Evolutionary conservation across 1,140 invertebrate species (phyloP).

Genomic region (Caerostris darwini): DNA sequence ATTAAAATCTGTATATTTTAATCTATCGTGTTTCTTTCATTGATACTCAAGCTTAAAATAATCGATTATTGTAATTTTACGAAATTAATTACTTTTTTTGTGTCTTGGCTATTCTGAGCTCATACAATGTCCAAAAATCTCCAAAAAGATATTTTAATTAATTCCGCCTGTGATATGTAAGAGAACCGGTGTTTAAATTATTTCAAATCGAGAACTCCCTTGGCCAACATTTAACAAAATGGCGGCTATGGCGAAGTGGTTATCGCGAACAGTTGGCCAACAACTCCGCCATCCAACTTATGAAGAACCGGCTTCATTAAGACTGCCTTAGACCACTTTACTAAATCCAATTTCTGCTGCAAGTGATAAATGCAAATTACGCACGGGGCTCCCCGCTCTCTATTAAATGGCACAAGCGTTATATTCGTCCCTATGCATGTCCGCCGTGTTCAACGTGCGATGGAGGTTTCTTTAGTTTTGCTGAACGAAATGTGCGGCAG

Average conservation of each 20-base stretch:
- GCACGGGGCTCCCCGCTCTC: not conserved
- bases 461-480: conserved; percentile 23
- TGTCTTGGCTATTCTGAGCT: no score
- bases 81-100: no score
- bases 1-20: no score
- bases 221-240: not conserved
- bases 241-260: not conserved
- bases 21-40: no score
- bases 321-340: conserved; percentile 56
- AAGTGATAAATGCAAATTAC: conserved; percentile 72
- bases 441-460: not conserved
- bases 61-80: no score
- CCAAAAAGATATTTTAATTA: no score
- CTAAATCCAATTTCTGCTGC: conserved; percentile 61
- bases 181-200: no score
- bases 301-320: conserved; percentile 50
- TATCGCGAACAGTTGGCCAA: conserved; percentile 6
- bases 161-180: no score
- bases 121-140: no score
- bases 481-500: not conserved
- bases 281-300: not conserved
- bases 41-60: no score
- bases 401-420: conserved; percentile 41
- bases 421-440: not conserved
- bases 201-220: not conserved